Evolutionary conservation across 2,888 invertebrate genomes (phyloP), one percentile per base, ranked within the genome.

Genomic region (Tinea semifulvella): DNA sequence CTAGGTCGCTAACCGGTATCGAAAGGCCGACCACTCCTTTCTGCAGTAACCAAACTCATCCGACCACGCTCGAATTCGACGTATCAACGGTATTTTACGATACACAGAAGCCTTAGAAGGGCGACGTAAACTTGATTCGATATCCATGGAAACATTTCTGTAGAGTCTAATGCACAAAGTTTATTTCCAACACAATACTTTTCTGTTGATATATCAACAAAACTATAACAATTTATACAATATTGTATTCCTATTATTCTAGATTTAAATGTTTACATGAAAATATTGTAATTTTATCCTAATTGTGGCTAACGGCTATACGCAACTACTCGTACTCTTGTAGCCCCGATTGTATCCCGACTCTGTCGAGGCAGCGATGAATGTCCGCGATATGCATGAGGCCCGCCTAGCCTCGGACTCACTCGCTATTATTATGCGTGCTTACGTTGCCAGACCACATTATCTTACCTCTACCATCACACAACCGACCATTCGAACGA

Each of bases 391-490:
- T 45, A 45, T 36, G 42, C 47, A 42, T 44, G 45, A 45, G 27
- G 45, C 43, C 47, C 27, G 42, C 42, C 46, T 42, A 45, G 50
- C 52, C 55, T 53, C 49, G 49, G 46, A 52, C 50, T 50, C 50
- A 51, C 49, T 47, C 50, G 60, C 56, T 56, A 63, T 61, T 58
- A 63, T 61, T 63, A 62, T 60, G 59, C 55, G 46, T 50, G 49
- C 51, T 49, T 52, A 52, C 56, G 56, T 54, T 54, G 56, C 48
- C 27, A 44, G 36, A 22, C 50, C 49, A 49, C 55, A 50, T 50
- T 60, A 62, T 62, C 60, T 56, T 48, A 48, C 54, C 16, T 51
- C 54, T 52, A 11, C 16, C 27, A 42, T 26, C 42, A 5, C 26
- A 17, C 14, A 16, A 14, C 20, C 31, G n/a, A 54, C 51, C 54